Conservation (phyloP, 1,140 invertebrate genomes). For the Drosophila ohnishii region DNA sequence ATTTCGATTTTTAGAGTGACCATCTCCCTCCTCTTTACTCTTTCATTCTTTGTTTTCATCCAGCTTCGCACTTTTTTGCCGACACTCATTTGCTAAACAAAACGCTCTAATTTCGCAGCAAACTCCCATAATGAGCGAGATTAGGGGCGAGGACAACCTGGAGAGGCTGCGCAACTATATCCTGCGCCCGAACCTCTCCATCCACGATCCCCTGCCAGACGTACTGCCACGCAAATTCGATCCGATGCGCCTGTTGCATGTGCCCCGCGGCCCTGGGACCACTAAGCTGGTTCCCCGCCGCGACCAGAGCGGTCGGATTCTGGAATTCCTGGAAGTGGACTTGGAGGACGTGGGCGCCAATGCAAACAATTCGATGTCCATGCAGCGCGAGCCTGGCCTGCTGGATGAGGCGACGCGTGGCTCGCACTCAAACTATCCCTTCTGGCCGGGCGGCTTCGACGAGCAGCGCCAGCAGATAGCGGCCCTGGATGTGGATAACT, state of each 20-base stretch:
- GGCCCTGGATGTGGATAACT: constrained; percentile 57
- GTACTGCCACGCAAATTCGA: constrained; percentile 70
- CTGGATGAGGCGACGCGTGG: constrained; percentile 86
- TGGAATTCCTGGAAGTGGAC: constrained; percentile 88
- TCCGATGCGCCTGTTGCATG: constrained; percentile 67
- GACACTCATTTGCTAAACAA: constrained; percentile 17
- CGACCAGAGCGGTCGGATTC: constrained; percentile 89
- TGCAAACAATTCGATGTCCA: constrained; percentile 90
- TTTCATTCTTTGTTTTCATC: constrained; percentile 11
- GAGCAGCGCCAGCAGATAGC: constrained; percentile 83
- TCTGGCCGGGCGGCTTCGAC: constrained; percentile 91
- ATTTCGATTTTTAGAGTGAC: constrained; percentile 10
- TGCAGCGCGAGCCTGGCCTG: constrained; percentile 86
- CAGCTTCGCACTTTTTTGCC: constrained; percentile 5
- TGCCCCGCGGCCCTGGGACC: constrained; percentile 62
- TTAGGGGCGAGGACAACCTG: constrained; percentile 58
- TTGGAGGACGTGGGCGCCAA: constrained; percentile 86
- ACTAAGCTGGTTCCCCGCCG: constrained; percentile 84
- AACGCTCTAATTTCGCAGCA: background rate
- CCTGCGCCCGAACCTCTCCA: constrained; percentile 68
- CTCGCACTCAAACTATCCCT: constrained; percentile 89
- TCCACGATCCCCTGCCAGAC: constrained; percentile 73
- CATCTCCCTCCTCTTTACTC: background rate
- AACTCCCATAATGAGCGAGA: constrained; percentile 41
- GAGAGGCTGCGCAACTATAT: constrained; percentile 71